phyloP scores from a whole-genome alignment of 2,113 vertebrate genomes.

The Acinonyx jubatus region DNA sequence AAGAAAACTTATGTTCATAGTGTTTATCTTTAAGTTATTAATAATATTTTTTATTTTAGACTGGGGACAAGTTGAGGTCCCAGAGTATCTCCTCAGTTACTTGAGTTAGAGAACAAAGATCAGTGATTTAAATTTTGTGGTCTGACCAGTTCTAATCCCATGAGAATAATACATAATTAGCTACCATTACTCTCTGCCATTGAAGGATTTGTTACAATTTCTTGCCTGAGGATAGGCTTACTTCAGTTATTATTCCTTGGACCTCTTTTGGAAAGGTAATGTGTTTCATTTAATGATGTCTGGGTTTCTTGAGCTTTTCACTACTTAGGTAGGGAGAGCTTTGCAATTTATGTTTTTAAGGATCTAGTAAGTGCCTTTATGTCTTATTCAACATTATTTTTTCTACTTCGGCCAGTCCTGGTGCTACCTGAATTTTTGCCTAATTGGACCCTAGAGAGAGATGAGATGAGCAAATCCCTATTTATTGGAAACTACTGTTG shows the following conservation, averaged over 20 bases:
- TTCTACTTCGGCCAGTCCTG: neutral
- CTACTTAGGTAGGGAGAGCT: neutral
- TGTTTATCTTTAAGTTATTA: neutral
- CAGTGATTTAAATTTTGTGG: neutral
- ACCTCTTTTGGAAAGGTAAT: neutral
- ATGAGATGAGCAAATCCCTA: neutral
- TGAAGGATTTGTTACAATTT: neutral
- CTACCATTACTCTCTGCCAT: neutral
- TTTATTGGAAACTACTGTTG: conserved; percentile 11
- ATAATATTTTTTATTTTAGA: neutral
- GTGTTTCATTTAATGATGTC: neutral
- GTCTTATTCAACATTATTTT: neutral
- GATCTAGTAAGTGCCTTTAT: neutral
- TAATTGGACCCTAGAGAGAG: conserved; percentile 37
- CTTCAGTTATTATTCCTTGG: neutral
- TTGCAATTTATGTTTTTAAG: neutral
- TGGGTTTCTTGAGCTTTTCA: neutral
- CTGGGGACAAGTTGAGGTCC: neutral
- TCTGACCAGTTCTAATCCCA: neutral
- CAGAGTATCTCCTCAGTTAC: neutral
- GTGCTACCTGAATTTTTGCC: conserved; percentile 21
- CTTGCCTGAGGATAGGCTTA: neutral
- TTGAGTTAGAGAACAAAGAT: neutral
- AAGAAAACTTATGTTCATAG: neutral
- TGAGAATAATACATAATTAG: conserved; percentile 48